Base-by-base conservation (phyloP, 1,140 invertebrate species). In the Leptinotarsa texana region DNA sequence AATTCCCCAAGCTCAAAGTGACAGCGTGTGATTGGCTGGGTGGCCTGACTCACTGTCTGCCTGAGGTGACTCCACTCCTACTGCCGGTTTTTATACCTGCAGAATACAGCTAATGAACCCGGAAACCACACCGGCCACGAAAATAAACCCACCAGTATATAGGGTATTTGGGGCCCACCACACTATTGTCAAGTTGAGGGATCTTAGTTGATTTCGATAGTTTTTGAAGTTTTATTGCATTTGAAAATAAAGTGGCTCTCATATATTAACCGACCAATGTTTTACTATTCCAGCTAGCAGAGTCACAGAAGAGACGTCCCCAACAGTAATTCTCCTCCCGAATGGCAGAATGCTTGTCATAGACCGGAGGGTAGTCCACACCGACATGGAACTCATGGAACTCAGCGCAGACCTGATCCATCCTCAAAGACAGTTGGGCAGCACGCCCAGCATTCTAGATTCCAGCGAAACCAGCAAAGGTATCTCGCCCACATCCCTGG, bases 291-390 rank as follows among this genome's bases (percentile, higher is more conserved):
- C 78, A 83, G 82, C 71, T 82, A 84, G 78, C 78, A 74, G 70
- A 75, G 66, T 73, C 73, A 75, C 76, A 75, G 78, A 77, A 57
- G 75, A 77, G 57, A 75, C 80, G 66, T 88, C 88, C 11, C 88
- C 88, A 11, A 89, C 88, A 69, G 88, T 89, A 72, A 89, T 89
- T 66, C 83, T 89, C 4, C 79, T 89, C n/a, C 89, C 89, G 0
- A 88, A 88, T 74, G 88, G 88, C 2, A 83, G 89, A 70, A 89
- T 89, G 88, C 81, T 89, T n/a, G 87, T 89, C 13, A 87, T 89
- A 4, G 88, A 89, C 72, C 84, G 87, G 47, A 84, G 83, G 1
- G 86, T 89, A 67, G 87, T 89, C 69, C 79, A 79, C 72, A 79
- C 81, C 77, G 88, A 88, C 21, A 80, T 89, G 49, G 88, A 89